Evolutionary conservation across 2,113 vertebrate species (phyloP).

Genomic region (Oncorhynchus nerka): DNA sequence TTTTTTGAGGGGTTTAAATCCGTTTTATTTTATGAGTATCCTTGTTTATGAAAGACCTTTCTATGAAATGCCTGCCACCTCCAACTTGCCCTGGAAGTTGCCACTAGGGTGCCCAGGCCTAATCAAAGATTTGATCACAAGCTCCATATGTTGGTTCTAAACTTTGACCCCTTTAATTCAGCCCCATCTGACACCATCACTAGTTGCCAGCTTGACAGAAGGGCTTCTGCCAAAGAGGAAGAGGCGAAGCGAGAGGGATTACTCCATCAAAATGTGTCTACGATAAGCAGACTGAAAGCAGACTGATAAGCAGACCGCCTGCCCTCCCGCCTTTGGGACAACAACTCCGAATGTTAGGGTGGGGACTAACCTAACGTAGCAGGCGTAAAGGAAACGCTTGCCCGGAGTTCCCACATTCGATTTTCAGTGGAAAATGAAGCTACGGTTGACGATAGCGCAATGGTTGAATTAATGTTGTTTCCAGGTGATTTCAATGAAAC

Average conservation of each 20-base stretch:
- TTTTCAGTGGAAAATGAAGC: no score
- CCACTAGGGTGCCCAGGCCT: not conserved
- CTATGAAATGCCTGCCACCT: not conserved
- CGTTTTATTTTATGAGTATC: not conserved
- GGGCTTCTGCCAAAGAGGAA: slow-evolving; percentile 48
- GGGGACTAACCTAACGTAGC: slow-evolving; percentile 17
- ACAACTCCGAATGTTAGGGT: slow-evolving; percentile 1
- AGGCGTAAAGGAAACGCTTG: no score
- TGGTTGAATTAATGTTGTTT: no score
- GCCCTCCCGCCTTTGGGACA: no score
- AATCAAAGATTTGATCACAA: not conserved
- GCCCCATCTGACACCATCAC: slow-evolving; percentile 22
- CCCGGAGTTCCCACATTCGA: no score
- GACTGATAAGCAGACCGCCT: no score
- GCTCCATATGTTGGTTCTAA: slow-evolving; percentile 11
- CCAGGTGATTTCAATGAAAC: no score
- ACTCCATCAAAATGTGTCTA: no score
- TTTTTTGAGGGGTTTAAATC: not conserved
- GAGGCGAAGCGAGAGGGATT: no score
- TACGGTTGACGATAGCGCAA: no score
- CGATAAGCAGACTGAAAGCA: no score
- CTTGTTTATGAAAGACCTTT: not conserved
- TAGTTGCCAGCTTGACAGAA: slow-evolving; percentile 50
- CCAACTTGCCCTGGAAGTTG: not conserved
- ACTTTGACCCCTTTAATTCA: slow-evolving; percentile 16